These are phyloP conservation scores for Calephelis nemesis DNA, from an alignment of 1,140 invertebrate species.

Conservation along the genomic window DNA sequence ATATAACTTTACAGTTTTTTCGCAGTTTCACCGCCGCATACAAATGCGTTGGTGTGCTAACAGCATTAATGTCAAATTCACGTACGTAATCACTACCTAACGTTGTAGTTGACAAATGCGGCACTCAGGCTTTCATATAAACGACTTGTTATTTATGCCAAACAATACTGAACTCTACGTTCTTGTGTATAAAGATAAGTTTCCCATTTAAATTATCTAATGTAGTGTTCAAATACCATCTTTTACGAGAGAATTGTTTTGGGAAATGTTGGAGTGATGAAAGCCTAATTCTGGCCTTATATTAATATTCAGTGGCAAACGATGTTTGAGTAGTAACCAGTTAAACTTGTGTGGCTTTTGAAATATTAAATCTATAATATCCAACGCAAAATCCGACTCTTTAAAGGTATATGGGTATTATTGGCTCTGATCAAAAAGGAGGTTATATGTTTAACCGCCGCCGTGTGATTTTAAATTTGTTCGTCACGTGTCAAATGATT, in stretches of 20 bases:
- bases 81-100: conserved; percentile 12
- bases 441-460: too few relatives aligned
- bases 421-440: too few relatives aligned
- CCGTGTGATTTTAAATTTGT: too few relatives aligned
- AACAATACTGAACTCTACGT: not conserved
- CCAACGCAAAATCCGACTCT: too few relatives aligned
- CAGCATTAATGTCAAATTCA: conserved; percentile 1
- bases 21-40: too few relatives aligned
- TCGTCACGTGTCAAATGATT: too few relatives aligned
- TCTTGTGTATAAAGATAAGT: not conserved
- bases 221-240: conserved; percentile 15
- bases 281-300: conserved; percentile 13
- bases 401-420: too few relatives aligned
- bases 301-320: conserved; percentile 7
- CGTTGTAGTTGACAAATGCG: conserved; percentile 8
- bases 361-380: too few relatives aligned
- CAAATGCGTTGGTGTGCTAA: too few relatives aligned
- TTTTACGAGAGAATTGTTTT: conserved; percentile 14
- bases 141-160: conserved; percentile 3
- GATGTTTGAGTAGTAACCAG: not conserved
- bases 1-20: too few relatives aligned
- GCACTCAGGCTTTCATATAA: conserved; percentile 10
- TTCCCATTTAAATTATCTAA: not conserved
- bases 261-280: conserved; percentile 7
- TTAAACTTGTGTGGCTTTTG: too few relatives aligned